Conservation (phyloP, 2,888 invertebrate genomes). For the Brenthis daphne region DNA sequence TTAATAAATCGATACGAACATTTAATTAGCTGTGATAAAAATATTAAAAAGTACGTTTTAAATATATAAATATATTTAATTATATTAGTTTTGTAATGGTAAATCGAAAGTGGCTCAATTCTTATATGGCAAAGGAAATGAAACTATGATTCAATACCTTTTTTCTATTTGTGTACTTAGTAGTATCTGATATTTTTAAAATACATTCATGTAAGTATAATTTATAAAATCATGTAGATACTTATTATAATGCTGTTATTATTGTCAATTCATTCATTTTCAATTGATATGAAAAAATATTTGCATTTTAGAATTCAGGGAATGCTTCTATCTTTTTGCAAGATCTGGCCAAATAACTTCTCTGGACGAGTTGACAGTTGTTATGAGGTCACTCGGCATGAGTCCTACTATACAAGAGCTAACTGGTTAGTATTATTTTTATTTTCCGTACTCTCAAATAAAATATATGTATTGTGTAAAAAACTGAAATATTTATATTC, state of each 20-base stretch:
- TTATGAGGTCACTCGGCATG: constrained; percentile 96
- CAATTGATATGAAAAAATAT: not conserved
- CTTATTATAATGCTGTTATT: too few relatives aligned
- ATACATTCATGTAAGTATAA: too few relatives aligned
- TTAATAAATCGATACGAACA: not conserved
- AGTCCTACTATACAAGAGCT: constrained; percentile 96
- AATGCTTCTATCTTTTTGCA: constrained; percentile 97
- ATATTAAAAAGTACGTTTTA: not conserved
- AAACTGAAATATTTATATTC: too few relatives aligned
- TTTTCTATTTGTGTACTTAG: not conserved
- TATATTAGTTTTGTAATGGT: not conserved
- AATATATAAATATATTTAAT: not conserved
- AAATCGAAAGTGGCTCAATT: not conserved
- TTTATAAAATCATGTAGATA: too few relatives aligned
- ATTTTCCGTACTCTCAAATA: not conserved
- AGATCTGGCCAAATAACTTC: constrained; percentile 93
- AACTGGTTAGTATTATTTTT: constrained; percentile 72
- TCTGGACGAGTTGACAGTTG: constrained; percentile 94
- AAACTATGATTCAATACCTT: not conserved
- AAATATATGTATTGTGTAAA: too few relatives aligned
- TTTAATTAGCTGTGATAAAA: not conserved
- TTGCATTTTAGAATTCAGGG: constrained; percentile 91
- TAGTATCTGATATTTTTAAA: too few relatives aligned
- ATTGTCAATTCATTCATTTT: not conserved
- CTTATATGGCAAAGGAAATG: not conserved